A percentile compares a stretch with the other conserved stretches of the same genome.
Evolutionary conservation across 2,888 invertebrate genomes (phyloP).

Genomic region (Aethes cnicana): DNA sequence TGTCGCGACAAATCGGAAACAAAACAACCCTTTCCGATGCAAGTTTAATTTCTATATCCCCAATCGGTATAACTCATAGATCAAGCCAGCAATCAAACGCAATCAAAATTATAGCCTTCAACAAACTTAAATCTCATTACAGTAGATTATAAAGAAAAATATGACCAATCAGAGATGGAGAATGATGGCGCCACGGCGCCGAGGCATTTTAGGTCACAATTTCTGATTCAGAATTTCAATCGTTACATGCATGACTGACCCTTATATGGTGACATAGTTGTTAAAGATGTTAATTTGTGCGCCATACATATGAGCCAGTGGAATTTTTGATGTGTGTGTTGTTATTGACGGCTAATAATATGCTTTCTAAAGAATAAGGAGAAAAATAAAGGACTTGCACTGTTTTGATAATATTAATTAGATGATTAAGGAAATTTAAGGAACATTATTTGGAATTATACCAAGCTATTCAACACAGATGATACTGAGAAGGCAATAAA

Average conservation of each 20-base stretch:
- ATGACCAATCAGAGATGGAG: conserved; percentile 21
- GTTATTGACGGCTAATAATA: not conserved
- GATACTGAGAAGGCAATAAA: conserved; percentile 61
- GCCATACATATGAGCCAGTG: conserved; percentile 13
- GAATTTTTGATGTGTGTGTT: not conserved
- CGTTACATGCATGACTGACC: conserved; percentile 48
- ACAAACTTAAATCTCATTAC: conserved; percentile 19
- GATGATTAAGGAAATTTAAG: conserved; percentile 46
- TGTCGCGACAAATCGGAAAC: conserved; percentile 76
- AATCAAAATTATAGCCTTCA: conserved; percentile 6
- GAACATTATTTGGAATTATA: conserved; percentile 47
- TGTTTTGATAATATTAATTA: not conserved
- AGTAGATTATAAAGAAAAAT: conserved; percentile 23
- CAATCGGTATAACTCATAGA: conserved; percentile 1
- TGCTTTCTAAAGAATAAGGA: not conserved
- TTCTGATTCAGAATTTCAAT: conserved; percentile 67
- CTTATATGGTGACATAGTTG: conserved; percentile 37
- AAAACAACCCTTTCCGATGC: conserved; percentile 41
- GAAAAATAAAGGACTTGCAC: not conserved
- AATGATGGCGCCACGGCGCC: conserved; percentile 58
- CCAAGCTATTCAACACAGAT: conserved; percentile 51
- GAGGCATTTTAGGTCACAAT: conserved; percentile 62
- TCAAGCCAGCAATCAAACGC: conserved; percentile 2
- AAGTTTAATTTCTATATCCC: not conserved
- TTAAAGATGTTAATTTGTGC: conserved; percentile 30